Evolutionary conservation across 2,113 vertebrate species (phyloP), one percentile per base, ranked within the genome.

Genomic region (Chlorodrepanis virens): DNA sequence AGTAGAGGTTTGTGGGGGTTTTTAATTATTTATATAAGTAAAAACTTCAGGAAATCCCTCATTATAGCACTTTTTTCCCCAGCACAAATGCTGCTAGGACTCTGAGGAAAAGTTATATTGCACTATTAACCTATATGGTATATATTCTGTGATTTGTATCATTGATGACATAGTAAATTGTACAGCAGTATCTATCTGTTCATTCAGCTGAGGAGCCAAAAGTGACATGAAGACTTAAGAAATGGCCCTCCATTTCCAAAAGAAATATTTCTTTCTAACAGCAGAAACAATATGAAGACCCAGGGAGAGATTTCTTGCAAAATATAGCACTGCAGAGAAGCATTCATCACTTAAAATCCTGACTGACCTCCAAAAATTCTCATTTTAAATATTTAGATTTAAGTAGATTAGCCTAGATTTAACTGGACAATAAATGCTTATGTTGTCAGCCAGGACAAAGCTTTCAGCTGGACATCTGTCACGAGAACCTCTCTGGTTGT

Each of bases 361-460:
- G 68, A 74, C 14, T 9, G 1, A 42, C 16, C 22, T 94, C 71
- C 40, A 90, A 92, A 94, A 93, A 33, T 24, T 60, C 47, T 52
- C 0, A 49, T 53, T 85, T 90, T 24, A 88, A 92, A 90, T 65
- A 69, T 82, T 72, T 33, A 88, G 44, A 56, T 94, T 89, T 87
- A 69, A 60, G 78, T 39, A 65, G 57, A 63, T 93, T 89, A 92
- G 54, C 19, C 63, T 63, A 67, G 63, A 86, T 90, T 93, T 94
- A 63, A 74, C 37, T 4, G 40, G 76, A 89, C 6, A 74, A 79
- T 68, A 85, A 90, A 83, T 54, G 29, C 21, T 42, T 42, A 42
- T 39, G 27, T 35, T 63, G 23, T 76, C 54, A 88, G 31, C 28
- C 40, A 80, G 50, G 22, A 59, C 11, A 85, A 65, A 79, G 28